These are phyloP conservation scores for Cephus rjabovi DNA, from an alignment of 2,888 invertebrate genomes.

Conservation along the genomic window DNA sequence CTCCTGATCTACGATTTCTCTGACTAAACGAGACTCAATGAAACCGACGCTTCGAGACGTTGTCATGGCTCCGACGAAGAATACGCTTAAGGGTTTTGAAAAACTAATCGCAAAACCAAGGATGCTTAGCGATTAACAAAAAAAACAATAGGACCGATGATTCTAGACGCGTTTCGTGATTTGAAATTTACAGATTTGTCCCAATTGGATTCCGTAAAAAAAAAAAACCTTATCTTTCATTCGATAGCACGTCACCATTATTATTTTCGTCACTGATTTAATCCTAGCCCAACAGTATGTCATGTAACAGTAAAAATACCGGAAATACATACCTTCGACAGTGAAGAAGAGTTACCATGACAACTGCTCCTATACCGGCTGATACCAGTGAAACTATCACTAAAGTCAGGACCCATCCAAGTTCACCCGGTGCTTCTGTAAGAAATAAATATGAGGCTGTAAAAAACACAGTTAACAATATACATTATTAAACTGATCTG, in stretches of 20 bases:
- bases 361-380: slow-evolving; percentile 77
- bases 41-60: neutral
- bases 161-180: neutral
- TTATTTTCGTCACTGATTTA: neutral
- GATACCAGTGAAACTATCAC: slow-evolving; percentile 79
- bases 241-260: neutral
- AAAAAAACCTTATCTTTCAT: neutral
- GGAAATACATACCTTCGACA: slow-evolving; percentile 72
- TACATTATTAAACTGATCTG: neutral
- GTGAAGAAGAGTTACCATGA: slow-evolving; percentile 78
- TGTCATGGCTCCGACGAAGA: neutral
- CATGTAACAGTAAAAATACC: neutral
- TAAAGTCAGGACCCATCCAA: slow-evolving; percentile 78
- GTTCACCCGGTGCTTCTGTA: slow-evolving; percentile 73
- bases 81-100: neutral
- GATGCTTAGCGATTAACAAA: neutral
- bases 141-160: neutral
- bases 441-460: slow-evolving; percentile 29
- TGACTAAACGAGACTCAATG: slow-evolving; percentile 7
- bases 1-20: slow-evolving; percentile 9
- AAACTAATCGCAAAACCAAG: neutral
- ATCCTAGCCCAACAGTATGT: neutral
- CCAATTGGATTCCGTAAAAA: neutral
- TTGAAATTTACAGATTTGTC: neutral
- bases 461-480: neutral